These are phyloP conservation scores for Erpobdella octoculata DNA, from an alignment of 2,888 invertebrate genomes.

Conservation along the genomic window DNA sequence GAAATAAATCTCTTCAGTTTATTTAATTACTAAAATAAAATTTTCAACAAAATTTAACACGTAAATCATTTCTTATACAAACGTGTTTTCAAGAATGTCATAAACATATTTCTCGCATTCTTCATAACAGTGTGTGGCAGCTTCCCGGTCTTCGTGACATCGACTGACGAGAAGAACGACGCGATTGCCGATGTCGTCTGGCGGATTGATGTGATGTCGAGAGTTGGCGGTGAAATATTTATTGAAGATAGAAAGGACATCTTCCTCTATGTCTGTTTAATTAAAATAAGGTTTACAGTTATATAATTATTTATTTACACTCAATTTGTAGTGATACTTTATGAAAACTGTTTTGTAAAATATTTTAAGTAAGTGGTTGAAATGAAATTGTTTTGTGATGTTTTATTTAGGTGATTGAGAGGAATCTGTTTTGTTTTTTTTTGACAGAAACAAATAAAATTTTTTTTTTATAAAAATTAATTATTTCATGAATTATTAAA, in stretches of 20 bases:
- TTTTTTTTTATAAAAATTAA: no score
- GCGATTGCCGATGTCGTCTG: slow-evolving; percentile 50
- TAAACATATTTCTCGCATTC: slow-evolving; percentile 65
- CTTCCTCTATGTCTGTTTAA: slow-evolving; percentile 53
- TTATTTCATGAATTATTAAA: no score
- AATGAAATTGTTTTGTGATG: no score
- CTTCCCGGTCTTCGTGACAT: not conserved
- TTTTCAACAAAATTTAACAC: not conserved
- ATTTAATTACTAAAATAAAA: not conserved
- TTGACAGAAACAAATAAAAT: no score
- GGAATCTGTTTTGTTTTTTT: no score
- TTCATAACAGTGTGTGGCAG: slow-evolving; percentile 62
- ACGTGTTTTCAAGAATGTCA: slow-evolving; percentile 64
- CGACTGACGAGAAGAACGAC: slow-evolving; percentile 59
- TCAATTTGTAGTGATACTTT: no score
- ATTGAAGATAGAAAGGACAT: slow-evolving; percentile 67
- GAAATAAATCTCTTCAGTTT: no score
- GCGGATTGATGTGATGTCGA: slow-evolving; percentile 54
- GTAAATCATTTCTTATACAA: slow-evolving; percentile 40
- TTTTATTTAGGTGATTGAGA: no score
- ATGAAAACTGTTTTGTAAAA: no score
- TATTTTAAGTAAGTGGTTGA: no score
- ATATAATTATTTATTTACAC: no score
- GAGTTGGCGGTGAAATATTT: slow-evolving; percentile 68
- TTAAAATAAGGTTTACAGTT: no score